A percentile compares a stretch with the other conserved stretches of the same genome.
These are phyloP conservation scores for Amphipyra tragopoginis DNA, from an alignment of 2,888 invertebrate genomes.

Conservation along the genomic window DNA sequence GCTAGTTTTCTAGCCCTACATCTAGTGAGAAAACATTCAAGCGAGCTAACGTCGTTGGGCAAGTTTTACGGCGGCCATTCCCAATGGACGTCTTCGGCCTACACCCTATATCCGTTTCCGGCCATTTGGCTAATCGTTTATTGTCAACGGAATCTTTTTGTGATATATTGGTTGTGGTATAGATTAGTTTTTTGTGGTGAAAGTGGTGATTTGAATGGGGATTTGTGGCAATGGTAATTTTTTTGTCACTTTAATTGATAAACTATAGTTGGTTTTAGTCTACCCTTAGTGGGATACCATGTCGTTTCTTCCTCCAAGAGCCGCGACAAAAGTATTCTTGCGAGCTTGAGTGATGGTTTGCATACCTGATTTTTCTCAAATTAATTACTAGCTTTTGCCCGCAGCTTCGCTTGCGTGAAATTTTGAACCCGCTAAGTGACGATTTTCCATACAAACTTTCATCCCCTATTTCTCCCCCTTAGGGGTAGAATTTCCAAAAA, in stretches of 20 bases:
- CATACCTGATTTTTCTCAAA: too few species aligned
- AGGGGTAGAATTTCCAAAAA: too few species aligned
- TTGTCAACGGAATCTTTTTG: slow-evolving; percentile 58
- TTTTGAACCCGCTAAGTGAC: too few species aligned
- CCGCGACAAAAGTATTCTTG: too few species aligned
- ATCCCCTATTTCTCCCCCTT: too few species aligned
- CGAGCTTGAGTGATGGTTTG: too few species aligned
- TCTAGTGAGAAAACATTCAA: slow-evolving; percentile 54
- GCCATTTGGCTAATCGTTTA: slow-evolving; percentile 72
- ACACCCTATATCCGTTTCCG: slow-evolving; percentile 61
- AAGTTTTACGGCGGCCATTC: slow-evolving; percentile 66
- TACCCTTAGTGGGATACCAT: too few species aligned
- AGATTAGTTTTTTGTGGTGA: slow-evolving; percentile 16
- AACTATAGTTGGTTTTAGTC: too few species aligned
- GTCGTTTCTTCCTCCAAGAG: too few species aligned
- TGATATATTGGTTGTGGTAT: slow-evolving; percentile 33
- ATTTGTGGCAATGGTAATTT: slow-evolving; percentile 1
- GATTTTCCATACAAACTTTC: too few species aligned
- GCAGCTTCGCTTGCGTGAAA: too few species aligned
- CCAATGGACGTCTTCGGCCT: slow-evolving; percentile 62
- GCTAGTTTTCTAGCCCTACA: slow-evolving; percentile 38
- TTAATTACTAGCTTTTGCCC: too few species aligned
- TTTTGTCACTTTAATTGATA: background rate
- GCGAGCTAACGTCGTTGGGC: slow-evolving; percentile 64
- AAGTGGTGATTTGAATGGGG: slow-evolving; percentile 11